These are phyloP conservation scores for Cotesia typhae DNA, from an alignment of 1,140 invertebrate genomes.

Conservation along the genomic window DNA sequence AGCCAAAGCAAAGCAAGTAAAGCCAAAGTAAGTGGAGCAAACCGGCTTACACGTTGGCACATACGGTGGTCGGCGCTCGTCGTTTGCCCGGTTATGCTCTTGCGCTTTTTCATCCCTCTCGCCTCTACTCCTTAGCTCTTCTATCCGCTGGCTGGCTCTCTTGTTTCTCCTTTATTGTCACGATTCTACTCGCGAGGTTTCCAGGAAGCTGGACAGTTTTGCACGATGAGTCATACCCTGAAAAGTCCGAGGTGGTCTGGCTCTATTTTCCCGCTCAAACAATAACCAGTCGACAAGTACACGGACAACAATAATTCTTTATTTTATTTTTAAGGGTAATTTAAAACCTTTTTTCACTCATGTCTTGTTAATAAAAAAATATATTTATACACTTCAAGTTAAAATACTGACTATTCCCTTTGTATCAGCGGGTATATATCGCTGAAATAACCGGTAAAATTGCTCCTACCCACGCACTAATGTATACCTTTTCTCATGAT, in stretches of 20 bases:
- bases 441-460: slow-evolving; percentile 21
- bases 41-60: slow-evolving; percentile 44
- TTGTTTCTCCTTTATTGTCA: slow-evolving; percentile 29
- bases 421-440: background rate
- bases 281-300: background rate
- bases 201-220: slow-evolving; percentile 30
- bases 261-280: background rate
- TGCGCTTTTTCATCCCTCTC: slow-evolving; percentile 40
- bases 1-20: slow-evolving; percentile 3
- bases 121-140: slow-evolving; percentile 21
- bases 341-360: too few relatives aligned
- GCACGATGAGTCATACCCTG: slow-evolving; percentile 24
- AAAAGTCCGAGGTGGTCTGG: slow-evolving; percentile 1
- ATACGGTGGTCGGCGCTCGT: slow-evolving; percentile 41
- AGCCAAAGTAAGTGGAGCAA: slow-evolving; percentile 49
- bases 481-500: background rate
- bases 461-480: slow-evolving; percentile 14
- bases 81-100: slow-evolving; percentile 38
- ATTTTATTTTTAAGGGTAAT: background rate
- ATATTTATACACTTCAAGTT: background rate
- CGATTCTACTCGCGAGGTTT: slow-evolving; percentile 31
- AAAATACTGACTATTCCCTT: too few relatives aligned
- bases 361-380: background rate
- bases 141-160: background rate
- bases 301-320: background rate